Percentiles rank a stretch among this genome's conserved stretches.
Conservation (phyloP, 2,113 vertebrate genomes). For the Brachyhypopomus gauderio region DNA sequence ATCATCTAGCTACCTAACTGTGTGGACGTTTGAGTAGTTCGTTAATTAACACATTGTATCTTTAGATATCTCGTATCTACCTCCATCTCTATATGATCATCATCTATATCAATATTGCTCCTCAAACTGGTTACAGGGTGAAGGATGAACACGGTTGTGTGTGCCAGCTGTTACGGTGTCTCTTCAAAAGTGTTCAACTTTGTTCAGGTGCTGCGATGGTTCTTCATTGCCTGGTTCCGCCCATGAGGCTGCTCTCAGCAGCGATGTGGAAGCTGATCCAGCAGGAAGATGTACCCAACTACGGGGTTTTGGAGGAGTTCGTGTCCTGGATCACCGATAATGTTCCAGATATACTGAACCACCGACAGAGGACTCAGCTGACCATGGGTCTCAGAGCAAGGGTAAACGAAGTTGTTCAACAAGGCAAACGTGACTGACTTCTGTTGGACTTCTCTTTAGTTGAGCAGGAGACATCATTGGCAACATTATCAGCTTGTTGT, state of each 20-base stretch:
- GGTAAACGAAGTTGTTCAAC: constrained; percentile 63
- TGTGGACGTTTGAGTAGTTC: too few relatives aligned
- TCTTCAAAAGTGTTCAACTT: neutral
- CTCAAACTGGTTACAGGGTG: too few relatives aligned
- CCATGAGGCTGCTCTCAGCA: constrained; percentile 72
- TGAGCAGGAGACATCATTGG: neutral
- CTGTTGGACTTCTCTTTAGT: neutral
- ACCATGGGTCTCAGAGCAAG: constrained; percentile 79
- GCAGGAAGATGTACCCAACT: constrained; percentile 68
- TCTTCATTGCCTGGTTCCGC: constrained; percentile 66
- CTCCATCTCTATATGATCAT: too few relatives aligned
- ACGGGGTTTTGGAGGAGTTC: constrained; percentile 75
- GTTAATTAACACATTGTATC: neutral
- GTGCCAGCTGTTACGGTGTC: neutral
- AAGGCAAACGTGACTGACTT: neutral
- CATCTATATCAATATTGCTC: too few relatives aligned
- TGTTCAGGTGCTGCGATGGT: constrained; percentile 4
- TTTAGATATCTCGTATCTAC: too few relatives aligned
- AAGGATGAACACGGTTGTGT: neutral
- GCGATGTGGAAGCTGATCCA: constrained; percentile 76
- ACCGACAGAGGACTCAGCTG: constrained; percentile 77
- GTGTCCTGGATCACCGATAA: constrained; percentile 71
- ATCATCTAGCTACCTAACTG: too few relatives aligned
- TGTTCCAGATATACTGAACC: constrained; percentile 74
- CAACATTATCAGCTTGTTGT: neutral